Evolutionary conservation across 2,113 vertebrate species (phyloP), one percentile per base, ranked within the genome.

Genomic region (Micronisus gabar): DNA sequence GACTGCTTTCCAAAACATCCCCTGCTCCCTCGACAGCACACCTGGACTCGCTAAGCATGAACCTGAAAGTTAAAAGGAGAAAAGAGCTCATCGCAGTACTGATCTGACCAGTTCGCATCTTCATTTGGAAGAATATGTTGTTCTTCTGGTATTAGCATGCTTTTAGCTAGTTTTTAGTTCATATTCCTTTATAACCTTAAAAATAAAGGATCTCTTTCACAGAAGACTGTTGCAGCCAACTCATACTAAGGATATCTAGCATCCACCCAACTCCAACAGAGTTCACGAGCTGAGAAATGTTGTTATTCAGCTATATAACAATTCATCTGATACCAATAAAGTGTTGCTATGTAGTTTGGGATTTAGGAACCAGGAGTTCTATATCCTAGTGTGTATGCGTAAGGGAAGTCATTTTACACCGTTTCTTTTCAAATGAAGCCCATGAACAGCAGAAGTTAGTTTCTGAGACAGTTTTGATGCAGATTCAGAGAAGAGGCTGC

Each of bases 181-280:
- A 71, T 88, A 6, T 76, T 94, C 38, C 27, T 83, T 81, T 71
- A 47, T 63, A 92, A 70, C 72, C 56, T 78, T 89, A 81, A 92
- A 96, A 96, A 96, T 87, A 89, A 97, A 89, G 14, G 73, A 68
- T 80, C 62, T 89, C 30, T 95, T 95, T 86, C 93, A 81, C 1
- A 2, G 32, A 48, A 40, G 11, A 29, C 30, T 53, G 5, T 55
- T 93, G 53, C 66, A 86, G 94, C 91, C 96, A 97, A 56, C 58
- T 82, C 66, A 82, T 47, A 78, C 76, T 45, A 85, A 91, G 43
- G 38, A 38, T 73, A 79, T 84, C 53, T 68, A 87, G 40, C 29
- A 91, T 59, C 91, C 91, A 85, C 81, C 91, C 93, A 91, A 41
- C 70, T 95, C 86, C 95, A 95, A 2, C 86, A 80, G 91, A 80